These are phyloP conservation scores for Danio jaintianensis DNA, from an alignment of 2,797 vertebrate genomes.

Conservation along the genomic window DNA sequence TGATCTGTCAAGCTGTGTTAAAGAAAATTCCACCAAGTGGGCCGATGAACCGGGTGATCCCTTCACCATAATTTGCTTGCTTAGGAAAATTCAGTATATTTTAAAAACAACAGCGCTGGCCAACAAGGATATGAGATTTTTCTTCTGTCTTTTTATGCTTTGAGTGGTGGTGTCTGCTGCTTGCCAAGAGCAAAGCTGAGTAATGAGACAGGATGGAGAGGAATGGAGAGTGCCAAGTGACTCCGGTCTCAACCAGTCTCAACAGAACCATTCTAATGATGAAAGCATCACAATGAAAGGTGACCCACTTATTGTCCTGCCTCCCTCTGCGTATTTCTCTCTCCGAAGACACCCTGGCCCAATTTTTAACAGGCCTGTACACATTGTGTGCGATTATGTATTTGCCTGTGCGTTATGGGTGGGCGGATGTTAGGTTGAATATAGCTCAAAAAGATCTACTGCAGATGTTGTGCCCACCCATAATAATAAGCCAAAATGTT, in stretches of 20 bases:
- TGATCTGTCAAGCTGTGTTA: conserved; percentile 15
- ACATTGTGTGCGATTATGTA: conserved; percentile 25
- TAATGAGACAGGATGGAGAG: conserved; percentile 59
- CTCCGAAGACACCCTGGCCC: conserved; percentile 55
- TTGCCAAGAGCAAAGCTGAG: conserved; percentile 51
- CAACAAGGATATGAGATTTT: conserved; percentile 46
- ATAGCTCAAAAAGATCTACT: conserved; percentile 54
- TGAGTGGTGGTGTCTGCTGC: conserved; percentile 36
- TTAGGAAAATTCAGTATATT: conserved; percentile 45
- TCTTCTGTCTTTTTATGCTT: conserved; percentile 46
- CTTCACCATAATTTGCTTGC: conserved; percentile 15
- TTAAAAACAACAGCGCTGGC: conserved; percentile 43
- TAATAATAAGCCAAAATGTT: conserved; percentile 51
- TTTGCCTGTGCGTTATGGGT: conserved; percentile 12
- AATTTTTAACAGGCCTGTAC: conserved; percentile 52
- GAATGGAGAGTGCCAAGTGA: conserved; percentile 57
- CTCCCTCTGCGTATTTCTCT: conserved; percentile 51
- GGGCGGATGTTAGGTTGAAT: conserved; percentile 45
- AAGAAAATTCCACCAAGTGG: conserved; percentile 1
- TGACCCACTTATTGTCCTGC: conserved; percentile 70
- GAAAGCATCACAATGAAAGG: conserved; percentile 66
- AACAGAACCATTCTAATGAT: conserved; percentile 67
- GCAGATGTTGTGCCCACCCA: conserved; percentile 55
- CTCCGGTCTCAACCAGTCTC: conserved; percentile 69
- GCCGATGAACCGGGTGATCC: conserved; percentile 11